phyloP scores from a whole-genome alignment of 53 echinoderm and acorn worm genomes.

The Henricia sp. region DNA sequence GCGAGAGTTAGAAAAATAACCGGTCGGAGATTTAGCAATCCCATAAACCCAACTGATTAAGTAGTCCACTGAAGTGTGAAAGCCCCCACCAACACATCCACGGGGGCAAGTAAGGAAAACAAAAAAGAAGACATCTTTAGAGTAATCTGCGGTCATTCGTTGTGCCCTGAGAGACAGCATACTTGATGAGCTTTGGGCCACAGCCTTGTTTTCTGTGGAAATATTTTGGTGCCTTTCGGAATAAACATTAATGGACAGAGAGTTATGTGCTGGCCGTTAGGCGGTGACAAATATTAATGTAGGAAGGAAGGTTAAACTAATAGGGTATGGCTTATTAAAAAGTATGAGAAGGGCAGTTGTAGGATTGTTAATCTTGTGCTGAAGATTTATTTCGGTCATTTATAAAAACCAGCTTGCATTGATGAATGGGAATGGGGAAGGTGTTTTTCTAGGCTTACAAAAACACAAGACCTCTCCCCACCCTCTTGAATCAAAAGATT shows the following conservation, averaged over 20 bases:
- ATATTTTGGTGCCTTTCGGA: slow-evolving; percentile 35
- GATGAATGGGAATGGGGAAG: too few species aligned
- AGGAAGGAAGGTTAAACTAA: slow-evolving; percentile 3
- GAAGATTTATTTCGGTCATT: too few species aligned
- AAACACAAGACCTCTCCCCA: too few species aligned
- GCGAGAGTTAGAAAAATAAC: slow-evolving; percentile 47
- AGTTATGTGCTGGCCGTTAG: slow-evolving; percentile 37
- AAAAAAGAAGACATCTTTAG: too few species aligned
- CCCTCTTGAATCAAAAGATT: too few species aligned
- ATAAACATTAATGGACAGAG: slow-evolving; percentile 41
- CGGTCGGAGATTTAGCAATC: slow-evolving; percentile 12
- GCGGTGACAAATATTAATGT: slow-evolving; percentile 26
- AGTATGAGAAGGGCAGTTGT: not conserved
- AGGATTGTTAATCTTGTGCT: too few species aligned
- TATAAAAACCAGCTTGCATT: too few species aligned
- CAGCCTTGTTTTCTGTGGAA: slow-evolving; percentile 49
- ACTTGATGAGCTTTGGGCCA: slow-evolving; percentile 6
- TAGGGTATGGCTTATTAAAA: slow-evolving; percentile 10
- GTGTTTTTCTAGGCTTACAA: too few species aligned
- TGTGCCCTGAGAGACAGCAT: not conserved
- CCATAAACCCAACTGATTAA: not conserved
- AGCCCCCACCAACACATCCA: slow-evolving; percentile 4
- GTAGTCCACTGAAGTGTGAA: slow-evolving; percentile 27
- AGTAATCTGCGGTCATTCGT: not conserved
- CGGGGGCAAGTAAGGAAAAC: not conserved